These are phyloP conservation scores for Dione vanillae DNA, from an alignment of 2,888 invertebrate genomes.

Conservation along the genomic window DNA sequence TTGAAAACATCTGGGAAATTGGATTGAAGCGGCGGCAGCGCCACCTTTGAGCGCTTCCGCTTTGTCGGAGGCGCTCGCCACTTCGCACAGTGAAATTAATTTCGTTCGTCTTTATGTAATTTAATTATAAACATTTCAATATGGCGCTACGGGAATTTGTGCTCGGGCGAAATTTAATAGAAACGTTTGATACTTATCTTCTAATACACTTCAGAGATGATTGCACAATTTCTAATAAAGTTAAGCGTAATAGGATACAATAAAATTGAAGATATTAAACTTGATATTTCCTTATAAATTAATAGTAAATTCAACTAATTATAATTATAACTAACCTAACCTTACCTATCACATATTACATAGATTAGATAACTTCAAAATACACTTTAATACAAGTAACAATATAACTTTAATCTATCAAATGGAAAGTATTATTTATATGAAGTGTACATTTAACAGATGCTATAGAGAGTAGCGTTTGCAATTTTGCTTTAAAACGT, in stretches of 20 bases:
- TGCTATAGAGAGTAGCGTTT: conserved; percentile 68
- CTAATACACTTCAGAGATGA: conserved; percentile 82
- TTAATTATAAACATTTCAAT: conserved; percentile 85
- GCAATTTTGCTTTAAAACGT: conserved; percentile 81
- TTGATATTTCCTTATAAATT: not conserved
- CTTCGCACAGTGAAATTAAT: conserved; percentile 83
- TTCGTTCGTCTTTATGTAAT: conserved; percentile 85
- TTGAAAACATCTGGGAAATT: conserved; percentile 83
- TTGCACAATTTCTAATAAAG: conserved; percentile 75
- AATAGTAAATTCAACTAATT: no score
- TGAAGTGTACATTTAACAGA: conserved; percentile 77
- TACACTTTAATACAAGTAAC: conserved; percentile 26
- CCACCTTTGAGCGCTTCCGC: conserved; percentile 75
- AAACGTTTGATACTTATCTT: conserved; percentile 84
- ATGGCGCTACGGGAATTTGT: conserved; percentile 83
- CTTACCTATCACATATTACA: no score
- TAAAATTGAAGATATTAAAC: not conserved
- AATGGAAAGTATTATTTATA: conserved; percentile 81
- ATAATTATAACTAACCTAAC: no score
- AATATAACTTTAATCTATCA: conserved; percentile 75
- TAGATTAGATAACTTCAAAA: not conserved
- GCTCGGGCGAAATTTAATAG: conserved; percentile 81
- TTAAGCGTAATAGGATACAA: conserved; percentile 54
- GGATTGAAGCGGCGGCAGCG: conserved; percentile 76
- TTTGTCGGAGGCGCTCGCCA: conserved; percentile 73